Conservation (phyloP, 2,113 vertebrate species). For the Halcyon malimbica region DNA sequence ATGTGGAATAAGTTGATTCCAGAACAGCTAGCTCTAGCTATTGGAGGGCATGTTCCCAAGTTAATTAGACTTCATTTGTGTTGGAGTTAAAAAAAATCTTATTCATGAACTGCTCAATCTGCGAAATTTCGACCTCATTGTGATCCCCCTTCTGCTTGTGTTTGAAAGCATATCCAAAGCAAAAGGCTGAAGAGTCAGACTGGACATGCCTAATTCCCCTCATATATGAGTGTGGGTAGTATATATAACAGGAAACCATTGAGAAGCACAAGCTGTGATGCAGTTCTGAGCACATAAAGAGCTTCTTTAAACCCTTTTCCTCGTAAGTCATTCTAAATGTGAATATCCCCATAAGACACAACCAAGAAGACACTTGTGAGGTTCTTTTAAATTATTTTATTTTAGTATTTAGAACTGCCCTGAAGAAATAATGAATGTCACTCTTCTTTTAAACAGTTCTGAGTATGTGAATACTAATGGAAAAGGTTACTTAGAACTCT, state of each 20-base stretch:
- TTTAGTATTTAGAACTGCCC: background rate
- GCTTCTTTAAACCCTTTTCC: background rate
- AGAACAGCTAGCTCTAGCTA: background rate
- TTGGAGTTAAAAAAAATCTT: background rate
- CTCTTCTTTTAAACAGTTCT: background rate
- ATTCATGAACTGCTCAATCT: background rate
- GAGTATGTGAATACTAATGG: background rate
- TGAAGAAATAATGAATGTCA: background rate
- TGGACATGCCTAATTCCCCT: background rate
- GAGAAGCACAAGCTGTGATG: background rate
- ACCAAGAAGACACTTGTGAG: background rate
- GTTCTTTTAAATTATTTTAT: background rate
- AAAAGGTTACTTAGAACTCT: constrained; percentile 21
- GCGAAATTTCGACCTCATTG: background rate
- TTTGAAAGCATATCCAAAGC: background rate
- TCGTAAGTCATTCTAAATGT: background rate
- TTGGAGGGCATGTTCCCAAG: background rate
- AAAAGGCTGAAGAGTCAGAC: background rate
- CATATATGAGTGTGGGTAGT: background rate
- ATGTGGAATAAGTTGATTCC: background rate
- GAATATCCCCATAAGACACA: background rate
- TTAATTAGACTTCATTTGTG: background rate
- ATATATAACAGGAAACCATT: background rate
- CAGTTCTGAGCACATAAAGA: background rate
- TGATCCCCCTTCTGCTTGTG: background rate